Evolutionary conservation across 2,888 invertebrate species (phyloP).

Genomic region (Phrixothrix hirtus): DNA sequence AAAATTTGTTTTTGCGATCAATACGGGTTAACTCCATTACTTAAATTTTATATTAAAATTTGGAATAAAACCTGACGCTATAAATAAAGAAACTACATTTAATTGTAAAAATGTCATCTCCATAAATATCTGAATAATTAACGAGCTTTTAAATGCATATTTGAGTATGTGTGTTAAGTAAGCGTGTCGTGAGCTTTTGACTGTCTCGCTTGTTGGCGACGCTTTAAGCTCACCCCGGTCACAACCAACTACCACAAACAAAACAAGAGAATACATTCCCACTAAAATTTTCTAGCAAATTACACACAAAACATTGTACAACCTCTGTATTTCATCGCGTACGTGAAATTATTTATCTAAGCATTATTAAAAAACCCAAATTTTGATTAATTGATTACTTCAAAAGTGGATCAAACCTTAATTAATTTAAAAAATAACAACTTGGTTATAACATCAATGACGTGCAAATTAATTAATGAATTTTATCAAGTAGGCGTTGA

Average conservation of each 20-base stretch:
- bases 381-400: not conserved
- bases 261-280: slow-evolving; percentile 30
- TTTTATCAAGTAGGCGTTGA: not conserved
- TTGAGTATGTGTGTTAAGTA: slow-evolving; percentile 25
- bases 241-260: slow-evolving; percentile 35
- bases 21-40: no score
- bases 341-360: no score
- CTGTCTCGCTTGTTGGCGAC: slow-evolving; percentile 33
- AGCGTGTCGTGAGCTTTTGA: slow-evolving; percentile 28
- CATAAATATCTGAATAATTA: slow-evolving; percentile 26
- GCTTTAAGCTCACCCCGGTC: slow-evolving; percentile 33
- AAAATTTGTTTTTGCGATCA: no score
- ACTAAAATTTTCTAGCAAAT: slow-evolving; percentile 38
- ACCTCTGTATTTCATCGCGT: not conserved
- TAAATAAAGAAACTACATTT: not conserved
- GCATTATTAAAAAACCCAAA: not conserved
- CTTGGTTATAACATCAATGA: not conserved
- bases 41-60: slow-evolving; percentile 1
- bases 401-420: no score
- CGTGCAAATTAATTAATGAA: not conserved
- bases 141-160: slow-evolving; percentile 30
- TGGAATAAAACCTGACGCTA: not conserved
- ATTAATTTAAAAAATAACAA: not conserved
- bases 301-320: slow-evolving; percentile 25
- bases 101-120: slow-evolving; percentile 2